A percentile compares a stretch with the other conserved stretches of the same genome.
phyloP scores from a whole-genome alignment of 2,113 vertebrate species.

The Castor canadensis region DNA sequence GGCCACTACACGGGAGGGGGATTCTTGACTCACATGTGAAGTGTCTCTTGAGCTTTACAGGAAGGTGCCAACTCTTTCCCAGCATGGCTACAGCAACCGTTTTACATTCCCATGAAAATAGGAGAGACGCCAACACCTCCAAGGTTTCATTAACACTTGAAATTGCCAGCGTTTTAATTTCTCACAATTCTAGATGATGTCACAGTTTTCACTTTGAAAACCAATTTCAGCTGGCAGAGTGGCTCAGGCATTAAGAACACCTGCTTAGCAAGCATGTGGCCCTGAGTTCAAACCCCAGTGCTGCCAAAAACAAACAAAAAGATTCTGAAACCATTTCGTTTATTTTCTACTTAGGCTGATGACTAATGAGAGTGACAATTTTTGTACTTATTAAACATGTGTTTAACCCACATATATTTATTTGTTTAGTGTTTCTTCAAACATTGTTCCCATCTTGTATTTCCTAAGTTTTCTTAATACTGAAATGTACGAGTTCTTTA shows the following conservation, averaged over 20 bases:
- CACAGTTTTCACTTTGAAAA: not conserved
- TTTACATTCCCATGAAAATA: fast-evolving
- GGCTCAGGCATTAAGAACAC: too few species aligned
- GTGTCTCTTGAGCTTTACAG: fast-evolving
- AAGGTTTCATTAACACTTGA: fast-evolving
- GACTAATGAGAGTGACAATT: fast-evolving
- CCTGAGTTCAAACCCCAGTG: too few species aligned
- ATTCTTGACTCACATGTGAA: fast-evolving
- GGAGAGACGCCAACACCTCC: fast-evolving
- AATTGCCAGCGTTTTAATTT: not conserved
- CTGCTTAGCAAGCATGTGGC: too few species aligned
- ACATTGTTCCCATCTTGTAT: not conserved
- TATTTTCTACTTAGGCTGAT: not conserved
- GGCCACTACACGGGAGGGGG: fast-evolving
- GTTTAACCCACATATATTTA: fast-evolving
- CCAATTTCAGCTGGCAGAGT: too few species aligned
- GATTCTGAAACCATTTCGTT: too few species aligned
- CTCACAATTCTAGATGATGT: too few species aligned
- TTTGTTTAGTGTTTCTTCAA: not conserved
- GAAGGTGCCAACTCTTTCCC: fast-evolving
- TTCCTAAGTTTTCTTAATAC: not conserved
- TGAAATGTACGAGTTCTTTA: not conserved
- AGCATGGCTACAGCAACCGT: fast-evolving
- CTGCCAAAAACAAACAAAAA: too few species aligned
- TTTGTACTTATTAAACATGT: not conserved